A percentile compares a stretch with the other conserved stretches of the same genome.
Conservation (phyloP, 1,140 invertebrate species). For the Cotesia typhae region DNA sequence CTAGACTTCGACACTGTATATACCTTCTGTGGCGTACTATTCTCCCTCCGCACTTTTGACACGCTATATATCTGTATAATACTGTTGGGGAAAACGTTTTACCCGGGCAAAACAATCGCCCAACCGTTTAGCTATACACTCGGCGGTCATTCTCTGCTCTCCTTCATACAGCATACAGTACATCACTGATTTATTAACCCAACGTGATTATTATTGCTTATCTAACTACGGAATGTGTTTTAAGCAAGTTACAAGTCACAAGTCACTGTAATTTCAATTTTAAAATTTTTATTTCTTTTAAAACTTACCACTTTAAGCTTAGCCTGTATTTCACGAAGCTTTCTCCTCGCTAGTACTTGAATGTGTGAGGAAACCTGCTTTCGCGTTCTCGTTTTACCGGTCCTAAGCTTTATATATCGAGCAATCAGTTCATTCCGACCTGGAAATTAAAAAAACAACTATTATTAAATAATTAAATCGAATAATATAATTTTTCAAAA, state of each 20-base stretch:
- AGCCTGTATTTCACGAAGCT: constrained; percentile 95
- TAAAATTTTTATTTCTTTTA: too few species aligned
- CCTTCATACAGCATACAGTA: too few species aligned
- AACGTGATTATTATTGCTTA: neutral
- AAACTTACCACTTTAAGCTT: constrained; percentile 94
- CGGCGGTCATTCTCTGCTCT: too few species aligned
- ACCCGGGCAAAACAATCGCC: too few species aligned
- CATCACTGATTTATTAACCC: neutral
- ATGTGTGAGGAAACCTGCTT: constrained; percentile 99
- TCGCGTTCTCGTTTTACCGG: constrained; percentile 97
- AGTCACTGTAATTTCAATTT: constrained; percentile 40
- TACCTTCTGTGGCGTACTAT: constrained; percentile 5
- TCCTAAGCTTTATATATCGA: constrained; percentile 97
- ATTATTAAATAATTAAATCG: neutral
- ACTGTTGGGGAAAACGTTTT: constrained; percentile 11
- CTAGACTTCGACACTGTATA: constrained; percentile 15
- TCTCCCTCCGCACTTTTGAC: neutral
- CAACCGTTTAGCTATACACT: too few species aligned
- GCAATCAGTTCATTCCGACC: constrained; percentile 99
- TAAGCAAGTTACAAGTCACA: neutral
- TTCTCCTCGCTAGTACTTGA: constrained; percentile 97
- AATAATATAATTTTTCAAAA: too few species aligned
- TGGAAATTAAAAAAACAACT: constrained; percentile 66
- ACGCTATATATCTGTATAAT: constrained; percentile 7
- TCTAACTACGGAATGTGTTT: too few species aligned